Percentiles rank a stretch among this genome's conserved stretches.
These are phyloP conservation scores for Aurelia coerulea DNA, from an alignment of 30 jellyfish, hydroid and myxozoan genomes.

Conservation along the genomic window DNA sequence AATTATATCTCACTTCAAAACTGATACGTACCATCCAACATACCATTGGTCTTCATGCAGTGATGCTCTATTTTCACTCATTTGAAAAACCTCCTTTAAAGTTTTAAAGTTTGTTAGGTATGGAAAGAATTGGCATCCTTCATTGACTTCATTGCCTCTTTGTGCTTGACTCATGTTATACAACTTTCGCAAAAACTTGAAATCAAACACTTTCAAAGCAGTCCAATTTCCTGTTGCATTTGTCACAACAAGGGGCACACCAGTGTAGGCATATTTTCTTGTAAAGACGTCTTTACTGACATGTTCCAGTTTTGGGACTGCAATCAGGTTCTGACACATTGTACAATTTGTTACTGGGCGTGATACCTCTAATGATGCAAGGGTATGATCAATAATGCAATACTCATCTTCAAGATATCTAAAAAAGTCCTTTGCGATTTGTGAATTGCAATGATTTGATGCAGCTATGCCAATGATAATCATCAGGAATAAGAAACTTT, in stretches of 20 bases:
- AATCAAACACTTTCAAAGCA: slow-evolving; percentile 82
- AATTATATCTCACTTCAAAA: not conserved
- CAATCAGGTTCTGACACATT: slow-evolving; percentile 65
- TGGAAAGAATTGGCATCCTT: slow-evolving; percentile 92
- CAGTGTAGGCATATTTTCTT: slow-evolving; percentile 87
- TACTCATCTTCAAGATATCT: slow-evolving; percentile 30
- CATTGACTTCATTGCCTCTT: slow-evolving; percentile 57
- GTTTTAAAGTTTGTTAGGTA: slow-evolving; percentile 81
- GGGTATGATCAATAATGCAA: slow-evolving; percentile 71
- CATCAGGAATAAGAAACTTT: not conserved
- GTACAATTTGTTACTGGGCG: slow-evolving; percentile 88
- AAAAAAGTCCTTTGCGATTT: slow-evolving; percentile 16
- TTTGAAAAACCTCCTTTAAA: slow-evolving; percentile 73
- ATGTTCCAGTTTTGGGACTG: slow-evolving; percentile 68
- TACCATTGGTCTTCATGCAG: slow-evolving; percentile 92
- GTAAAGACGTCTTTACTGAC: slow-evolving; percentile 68
- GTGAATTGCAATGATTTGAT: not conserved
- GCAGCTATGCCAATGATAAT: slow-evolving; percentile 12
- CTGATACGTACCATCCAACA: slow-evolving; percentile 95
- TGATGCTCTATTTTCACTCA: slow-evolving; percentile 86
- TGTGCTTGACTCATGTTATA: slow-evolving; percentile 52
- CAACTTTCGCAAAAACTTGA: slow-evolving; percentile 63
- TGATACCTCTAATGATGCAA: slow-evolving; percentile 62
- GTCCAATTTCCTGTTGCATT: slow-evolving; percentile 91
- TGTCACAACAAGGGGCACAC: slow-evolving; percentile 88